phyloP scores from a whole-genome alignment of 1,140 invertebrate genomes.

The Eulimnadia texana region DNA sequence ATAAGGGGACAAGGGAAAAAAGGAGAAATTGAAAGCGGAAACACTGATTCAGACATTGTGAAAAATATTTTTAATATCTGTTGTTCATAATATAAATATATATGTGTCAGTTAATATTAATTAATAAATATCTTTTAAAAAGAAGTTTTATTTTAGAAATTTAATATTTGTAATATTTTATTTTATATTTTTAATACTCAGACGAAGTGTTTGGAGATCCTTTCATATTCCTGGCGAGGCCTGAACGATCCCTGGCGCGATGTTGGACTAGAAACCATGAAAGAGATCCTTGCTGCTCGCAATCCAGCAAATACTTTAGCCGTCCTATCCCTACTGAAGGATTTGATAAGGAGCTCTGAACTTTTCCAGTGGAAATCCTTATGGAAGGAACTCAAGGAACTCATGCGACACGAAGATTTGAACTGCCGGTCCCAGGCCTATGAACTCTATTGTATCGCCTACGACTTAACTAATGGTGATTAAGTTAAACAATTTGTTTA shows the following conservation, averaged over 20 bases:
- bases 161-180: too few relatives aligned
- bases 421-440: constrained; percentile 1
- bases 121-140: too few relatives aligned
- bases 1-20: too few relatives aligned
- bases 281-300: neutral
- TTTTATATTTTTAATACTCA: neutral
- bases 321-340: neutral
- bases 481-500: too few relatives aligned
- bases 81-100: too few relatives aligned
- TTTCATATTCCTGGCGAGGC: neutral
- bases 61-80: neutral
- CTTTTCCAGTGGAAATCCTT: neutral
- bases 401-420: neutral
- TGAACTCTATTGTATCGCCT: neutral
- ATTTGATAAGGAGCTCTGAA: neutral
- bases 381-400: neutral
- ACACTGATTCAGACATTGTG: too few relatives aligned
- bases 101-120: too few relatives aligned
- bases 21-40: too few relatives aligned
- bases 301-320: neutral
- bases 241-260: constrained; percentile 5
- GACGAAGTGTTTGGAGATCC: neutral
- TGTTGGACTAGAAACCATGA: neutral
- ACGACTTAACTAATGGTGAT: neutral
- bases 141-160: too few relatives aligned